phyloP scores from a whole-genome alignment of 1,140 invertebrate genomes.

The Coptotermes formosanus region DNA sequence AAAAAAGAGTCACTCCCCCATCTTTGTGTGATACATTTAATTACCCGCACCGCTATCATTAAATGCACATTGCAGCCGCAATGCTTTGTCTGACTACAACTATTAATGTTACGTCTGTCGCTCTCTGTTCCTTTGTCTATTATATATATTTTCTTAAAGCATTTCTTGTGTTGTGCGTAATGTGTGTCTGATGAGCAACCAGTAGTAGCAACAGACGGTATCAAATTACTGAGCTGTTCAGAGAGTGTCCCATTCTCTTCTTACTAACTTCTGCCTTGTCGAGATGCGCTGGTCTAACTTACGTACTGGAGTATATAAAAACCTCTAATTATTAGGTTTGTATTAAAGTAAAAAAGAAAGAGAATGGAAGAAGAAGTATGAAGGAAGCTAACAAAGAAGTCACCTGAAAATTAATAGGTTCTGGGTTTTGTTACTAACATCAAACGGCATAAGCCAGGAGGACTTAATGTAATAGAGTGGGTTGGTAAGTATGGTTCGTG shows the following conservation, averaged over 20 bases:
- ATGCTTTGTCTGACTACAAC: neutral
- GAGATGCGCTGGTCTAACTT: neutral
- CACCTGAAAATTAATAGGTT: slow-evolving; percentile 12
- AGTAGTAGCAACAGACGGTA: neutral
- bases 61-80: neutral
- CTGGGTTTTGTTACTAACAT: neutral
- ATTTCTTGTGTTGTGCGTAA: neutral
- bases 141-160: neutral
- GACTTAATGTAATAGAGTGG: neutral
- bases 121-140: neutral
- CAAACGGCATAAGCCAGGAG: neutral
- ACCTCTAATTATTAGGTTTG: slow-evolving; percentile 17
- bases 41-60: neutral
- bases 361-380: neutral
- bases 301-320: neutral
- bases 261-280: neutral
- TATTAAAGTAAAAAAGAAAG: neutral
- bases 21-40: slow-evolving; percentile 6
- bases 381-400: neutral
- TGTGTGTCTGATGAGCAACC: neutral
- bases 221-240: neutral
- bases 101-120: slow-evolving; percentile 3
- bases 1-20: neutral
- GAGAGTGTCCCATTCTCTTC: neutral
- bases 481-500: neutral